Percentiles rank a stretch among this genome's conserved stretches.
Conservation (phyloP, 1,140 invertebrate genomes). For the Lordiphosa stackelbergi region DNA sequence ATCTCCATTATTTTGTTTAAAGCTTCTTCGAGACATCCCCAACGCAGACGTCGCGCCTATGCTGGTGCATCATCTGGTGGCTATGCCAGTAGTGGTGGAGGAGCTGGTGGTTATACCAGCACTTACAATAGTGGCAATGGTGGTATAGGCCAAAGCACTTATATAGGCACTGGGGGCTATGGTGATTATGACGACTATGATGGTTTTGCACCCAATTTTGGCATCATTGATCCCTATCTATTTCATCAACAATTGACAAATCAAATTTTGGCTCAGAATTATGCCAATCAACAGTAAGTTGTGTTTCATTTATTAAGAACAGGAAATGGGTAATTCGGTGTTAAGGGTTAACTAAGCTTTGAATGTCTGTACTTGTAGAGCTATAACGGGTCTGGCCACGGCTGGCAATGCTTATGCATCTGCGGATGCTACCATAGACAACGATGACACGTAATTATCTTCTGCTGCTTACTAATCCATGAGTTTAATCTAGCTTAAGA, state of each 20-base stretch:
- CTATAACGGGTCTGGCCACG: conserved; percentile 63
- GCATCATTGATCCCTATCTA: conserved; percentile 66
- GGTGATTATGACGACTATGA: conserved; percentile 58
- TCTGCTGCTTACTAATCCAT: conserved; percentile 14
- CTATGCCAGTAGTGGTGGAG: conserved; percentile 41
- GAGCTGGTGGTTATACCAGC: conserved; percentile 48
- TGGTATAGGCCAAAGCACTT: conserved; percentile 26
- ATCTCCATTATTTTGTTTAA: background rate
- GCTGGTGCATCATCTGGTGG: conserved; percentile 37
- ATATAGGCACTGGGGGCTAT: conserved; percentile 29
- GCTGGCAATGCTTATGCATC: conserved; percentile 61
- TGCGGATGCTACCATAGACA: conserved; percentile 62
- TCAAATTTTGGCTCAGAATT: conserved; percentile 71
- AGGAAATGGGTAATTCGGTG: conserved; percentile 13
- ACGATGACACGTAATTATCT: conserved; percentile 62
- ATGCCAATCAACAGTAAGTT: conserved; percentile 65
- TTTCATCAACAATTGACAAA: conserved; percentile 75
- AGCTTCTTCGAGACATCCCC: conserved; percentile 1
- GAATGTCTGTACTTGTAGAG: conserved; percentile 54
- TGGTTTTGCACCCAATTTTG: conserved; percentile 47
- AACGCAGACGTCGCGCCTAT: conserved; percentile 21
- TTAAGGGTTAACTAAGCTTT: conserved; percentile 36
- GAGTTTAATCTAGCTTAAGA: background rate
- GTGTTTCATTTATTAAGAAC: background rate
- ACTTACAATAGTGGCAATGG: conserved; percentile 40